Conservation (phyloP, 2,797 vertebrate genomes). For the Pangasius krempfi region DNA sequence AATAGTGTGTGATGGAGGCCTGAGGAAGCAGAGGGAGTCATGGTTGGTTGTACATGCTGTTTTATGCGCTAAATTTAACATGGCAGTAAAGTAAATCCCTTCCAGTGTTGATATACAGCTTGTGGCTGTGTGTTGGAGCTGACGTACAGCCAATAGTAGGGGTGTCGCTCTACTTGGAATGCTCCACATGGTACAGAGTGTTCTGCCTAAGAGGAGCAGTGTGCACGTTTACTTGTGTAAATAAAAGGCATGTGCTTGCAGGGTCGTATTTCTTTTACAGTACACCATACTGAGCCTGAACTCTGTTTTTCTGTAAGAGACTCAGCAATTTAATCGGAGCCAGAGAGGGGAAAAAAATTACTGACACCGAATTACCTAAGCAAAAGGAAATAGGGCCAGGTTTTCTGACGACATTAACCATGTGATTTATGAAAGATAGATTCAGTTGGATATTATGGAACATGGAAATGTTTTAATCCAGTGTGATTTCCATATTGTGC, state of each 20-base stretch:
- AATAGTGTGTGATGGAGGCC: background rate
- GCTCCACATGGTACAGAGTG: constrained; percentile 48
- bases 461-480: background rate
- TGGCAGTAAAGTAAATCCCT: constrained; percentile 43
- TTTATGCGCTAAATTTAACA: constrained; percentile 70
- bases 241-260: constrained; percentile 39
- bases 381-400: background rate
- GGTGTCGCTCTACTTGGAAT: constrained; percentile 40
- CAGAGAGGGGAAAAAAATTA: accelerated
- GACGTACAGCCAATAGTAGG: constrained; percentile 15
- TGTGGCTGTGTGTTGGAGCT: constrained; percentile 26
- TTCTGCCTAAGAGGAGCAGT: background rate
- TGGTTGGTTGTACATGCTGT: background rate
- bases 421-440: background rate
- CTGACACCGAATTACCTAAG: background rate
- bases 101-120: constrained; percentile 36
- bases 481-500: background rate
- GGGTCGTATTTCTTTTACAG: background rate
- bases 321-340: background rate
- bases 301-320: background rate
- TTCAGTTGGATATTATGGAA: background rate
- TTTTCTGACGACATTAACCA: background rate
- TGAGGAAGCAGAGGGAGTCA: background rate
- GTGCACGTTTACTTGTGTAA: constrained; percentile 40
- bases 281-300: background rate